Percentiles rank a stretch among this genome's conserved stretches.
Conservation (phyloP, 2,113 vertebrate species). For the Campylorhamphus procurvoides region DNA sequence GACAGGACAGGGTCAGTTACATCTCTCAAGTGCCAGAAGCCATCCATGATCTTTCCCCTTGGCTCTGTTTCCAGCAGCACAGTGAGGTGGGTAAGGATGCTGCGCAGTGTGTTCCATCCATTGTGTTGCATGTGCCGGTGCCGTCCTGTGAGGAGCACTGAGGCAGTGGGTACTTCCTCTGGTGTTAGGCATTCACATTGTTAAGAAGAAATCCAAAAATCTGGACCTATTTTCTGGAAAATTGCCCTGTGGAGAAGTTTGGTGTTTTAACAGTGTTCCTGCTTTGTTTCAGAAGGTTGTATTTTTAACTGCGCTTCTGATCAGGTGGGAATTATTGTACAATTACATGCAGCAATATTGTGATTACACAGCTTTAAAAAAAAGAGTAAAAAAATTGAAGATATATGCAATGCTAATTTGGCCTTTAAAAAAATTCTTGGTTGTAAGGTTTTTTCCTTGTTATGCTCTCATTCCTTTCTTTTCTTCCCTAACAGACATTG, state of each 20-base stretch:
- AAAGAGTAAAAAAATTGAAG: background rate
- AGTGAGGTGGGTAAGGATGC: rapidly evolving
- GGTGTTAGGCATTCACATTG: rapidly evolving
- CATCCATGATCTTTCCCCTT: rapidly evolving
- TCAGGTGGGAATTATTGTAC: background rate
- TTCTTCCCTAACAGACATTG: background rate
- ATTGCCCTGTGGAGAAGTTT: background rate
- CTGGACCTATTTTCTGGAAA: background rate
- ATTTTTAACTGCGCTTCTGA: background rate
- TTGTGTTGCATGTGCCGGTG: rapidly evolving
- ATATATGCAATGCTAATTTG: background rate
- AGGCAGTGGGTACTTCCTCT: background rate
- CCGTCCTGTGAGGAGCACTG: rapidly evolving
- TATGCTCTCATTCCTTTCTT: background rate
- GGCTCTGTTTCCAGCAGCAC: rapidly evolving
- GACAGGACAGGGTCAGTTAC: background rate
- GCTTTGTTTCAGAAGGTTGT: background rate
- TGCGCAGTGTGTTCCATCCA: rapidly evolving
- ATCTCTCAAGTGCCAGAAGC: background rate
- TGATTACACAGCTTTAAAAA: background rate
- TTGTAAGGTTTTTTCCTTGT: background rate
- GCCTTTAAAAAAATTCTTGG: background rate
- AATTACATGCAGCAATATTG: background rate
- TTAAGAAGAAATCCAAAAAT: background rate
- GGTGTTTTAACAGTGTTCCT: background rate